Evolutionary conservation across 2,888 invertebrate species (phyloP), one percentile per base, ranked within the genome.

Genomic region (Hemaris fuciformis): DNA sequence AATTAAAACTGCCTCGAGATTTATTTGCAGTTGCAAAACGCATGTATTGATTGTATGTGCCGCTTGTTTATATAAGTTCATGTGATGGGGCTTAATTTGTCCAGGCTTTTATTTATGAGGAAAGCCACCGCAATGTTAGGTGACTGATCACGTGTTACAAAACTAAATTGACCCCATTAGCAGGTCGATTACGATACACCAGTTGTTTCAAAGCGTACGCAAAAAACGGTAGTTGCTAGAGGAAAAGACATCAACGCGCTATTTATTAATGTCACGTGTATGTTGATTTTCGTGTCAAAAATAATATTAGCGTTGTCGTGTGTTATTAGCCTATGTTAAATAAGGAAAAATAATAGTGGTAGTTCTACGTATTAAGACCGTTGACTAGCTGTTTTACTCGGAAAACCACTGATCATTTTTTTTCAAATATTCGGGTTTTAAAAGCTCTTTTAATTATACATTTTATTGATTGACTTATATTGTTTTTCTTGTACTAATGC

Each of bases 181-280:
- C 8, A 45, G 45, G 34, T 22, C 3, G 45, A 46, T 59, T 34
- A 59, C 22, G 4, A n/a, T 46, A 46, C 15, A 34, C 23, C 18
- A 31, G 53, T 53, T 53, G 31, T 53, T 53, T 20, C 8, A 27
- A 27, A 31, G 31, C 18, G 53, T 18, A 18, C 4, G 5, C 27
- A 31, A 53, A 53, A 53, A 31, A 31, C 10, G 18, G 2, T 18
- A 18, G 53, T n/a, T 10, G 18, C 15, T 10, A 8, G 18, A 27
- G 10, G 15, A 76, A 79, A 78, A 81, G 81, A 82, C 81, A 77
- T 81, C 80, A 80, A 82, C 81, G 81, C 78, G 78, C 65, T 64
- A 65, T 45, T 57, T 64, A 65, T 45, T 57, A 41, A 41, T 53
- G 42, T 57, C 18, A 31, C 25, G 25, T 61, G 15, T 59, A 31